phyloP scores from a whole-genome alignment of 2,113 vertebrate species.

The Rhinogobius similis region DNA sequence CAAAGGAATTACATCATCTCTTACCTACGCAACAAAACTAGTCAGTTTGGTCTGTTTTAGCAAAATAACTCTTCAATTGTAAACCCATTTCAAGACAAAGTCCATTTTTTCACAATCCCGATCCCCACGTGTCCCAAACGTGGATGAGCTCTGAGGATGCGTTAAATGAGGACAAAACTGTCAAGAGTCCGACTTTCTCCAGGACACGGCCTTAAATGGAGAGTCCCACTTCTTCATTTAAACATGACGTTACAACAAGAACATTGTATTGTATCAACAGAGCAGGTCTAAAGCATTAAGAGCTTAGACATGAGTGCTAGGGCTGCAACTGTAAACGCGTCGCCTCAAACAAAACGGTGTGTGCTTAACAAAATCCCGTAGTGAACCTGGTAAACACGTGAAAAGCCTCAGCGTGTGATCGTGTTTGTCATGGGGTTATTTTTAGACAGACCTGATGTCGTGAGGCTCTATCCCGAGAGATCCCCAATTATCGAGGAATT shows the following conservation, averaged over 20 bases:
- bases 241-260: not conserved
- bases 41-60: too few species aligned
- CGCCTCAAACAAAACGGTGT: not conserved
- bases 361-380: not conserved
- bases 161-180: slow-evolving; percentile 16
- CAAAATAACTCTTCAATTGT: too few species aligned
- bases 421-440: slow-evolving; percentile 61
- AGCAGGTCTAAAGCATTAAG: slow-evolving; percentile 3
- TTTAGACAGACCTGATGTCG: slow-evolving; percentile 66
- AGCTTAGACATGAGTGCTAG: not conserved
- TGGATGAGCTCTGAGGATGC: not conserved
- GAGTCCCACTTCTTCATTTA: slow-evolving; percentile 21
- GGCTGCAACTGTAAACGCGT: not conserved
- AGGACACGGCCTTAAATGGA: slow-evolving; percentile 28
- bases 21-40: too few species aligned
- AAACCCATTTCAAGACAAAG: not conserved
- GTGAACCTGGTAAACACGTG: not conserved
- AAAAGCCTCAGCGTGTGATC: not conserved
- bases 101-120: not conserved
- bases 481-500: slow-evolving; percentile 80
- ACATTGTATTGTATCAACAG: slow-evolving; percentile 6
- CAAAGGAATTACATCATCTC: too few species aligned
- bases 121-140: not conserved
- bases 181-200: slow-evolving; percentile 23
- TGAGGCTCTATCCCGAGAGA: slow-evolving; percentile 68